phyloP scores from a whole-genome alignment of 2,113 vertebrate species.

The Agelaius phoeniceus region DNA sequence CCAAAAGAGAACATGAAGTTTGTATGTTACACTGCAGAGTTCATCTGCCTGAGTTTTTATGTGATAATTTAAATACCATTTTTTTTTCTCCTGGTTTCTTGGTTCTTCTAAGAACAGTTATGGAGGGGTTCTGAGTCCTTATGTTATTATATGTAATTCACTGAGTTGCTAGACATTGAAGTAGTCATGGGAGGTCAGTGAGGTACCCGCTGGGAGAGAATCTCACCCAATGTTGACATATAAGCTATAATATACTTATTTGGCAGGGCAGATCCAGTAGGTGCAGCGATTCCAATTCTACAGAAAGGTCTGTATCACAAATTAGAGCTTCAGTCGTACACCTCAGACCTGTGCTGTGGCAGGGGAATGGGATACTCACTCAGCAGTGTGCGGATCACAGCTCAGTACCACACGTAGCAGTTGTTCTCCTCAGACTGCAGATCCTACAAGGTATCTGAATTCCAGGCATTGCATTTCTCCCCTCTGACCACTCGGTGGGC shows the following conservation, averaged over 20 bases:
- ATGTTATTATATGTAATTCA: background rate
- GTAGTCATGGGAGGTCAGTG: background rate
- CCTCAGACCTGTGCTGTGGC: background rate
- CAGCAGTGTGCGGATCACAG: background rate
- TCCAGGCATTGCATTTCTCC: background rate
- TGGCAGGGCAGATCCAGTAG: background rate
- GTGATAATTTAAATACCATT: background rate
- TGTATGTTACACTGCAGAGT: background rate
- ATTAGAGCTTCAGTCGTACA: background rate
- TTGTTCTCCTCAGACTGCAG: background rate
- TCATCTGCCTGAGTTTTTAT: background rate
- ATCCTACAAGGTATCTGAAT: background rate
- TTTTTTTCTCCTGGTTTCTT: background rate
- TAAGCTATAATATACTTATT: background rate
- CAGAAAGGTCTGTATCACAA: rapidly evolving
- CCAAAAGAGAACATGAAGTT: background rate
- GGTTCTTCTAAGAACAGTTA: background rate
- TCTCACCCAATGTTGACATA: background rate
- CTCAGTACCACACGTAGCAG: background rate
- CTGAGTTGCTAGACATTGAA: background rate
- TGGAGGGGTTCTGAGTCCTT: background rate
- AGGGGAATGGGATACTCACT: background rate
- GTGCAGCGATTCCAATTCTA: background rate
- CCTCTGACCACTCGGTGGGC: background rate
- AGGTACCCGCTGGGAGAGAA: background rate